Evolutionary conservation across 1,140 invertebrate genomes (phyloP), one percentile per base, ranked within the genome.

Genomic region (Uloborus diversus): DNA sequence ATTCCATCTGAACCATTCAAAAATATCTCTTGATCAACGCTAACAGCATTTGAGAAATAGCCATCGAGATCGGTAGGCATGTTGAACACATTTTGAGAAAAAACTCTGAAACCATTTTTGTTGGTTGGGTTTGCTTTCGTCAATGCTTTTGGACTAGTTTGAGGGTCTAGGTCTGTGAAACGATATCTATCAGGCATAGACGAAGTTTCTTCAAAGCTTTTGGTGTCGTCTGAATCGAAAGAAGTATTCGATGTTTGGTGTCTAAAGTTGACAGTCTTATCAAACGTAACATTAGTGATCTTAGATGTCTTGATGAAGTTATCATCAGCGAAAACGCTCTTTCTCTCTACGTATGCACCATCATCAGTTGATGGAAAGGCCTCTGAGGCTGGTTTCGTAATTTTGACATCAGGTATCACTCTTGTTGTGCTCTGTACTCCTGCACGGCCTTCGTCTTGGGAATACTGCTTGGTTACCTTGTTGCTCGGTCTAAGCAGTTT

Each of bases 381-480:
- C 9, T 37, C 61, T 4, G 61, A 65, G 9, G 73, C n/a, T 1
- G 71, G 57, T 7, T n/a, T 62, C 25, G 70, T 73, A 27, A 78
- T 57, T 28, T 65, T 78, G 13, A 78, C 20, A 13, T 66, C 47
- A 3, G 62, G 73, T 37, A 78, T 42, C 0, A 37, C 3, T 57
- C 33, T 14, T 28, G 33, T 4, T 5, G 14, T 17, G 13, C 64
- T 42, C 0, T 30, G 9, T 3, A 17, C 14, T 1, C 56, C 14
- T 3, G 5, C 4, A 7, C 76, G 51, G 4, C 76, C 76, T 69
- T 79, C 76, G 7, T 79, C 76, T 61, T 79, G 76, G 0, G 76
- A 79, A 61, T 47, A 79, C 13, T 79, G 76, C 20, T 69, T 79
- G 3, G 32, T 30, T 2, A 79, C 65, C 49, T 79, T 79, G 35